Conservation (phyloP, 2,113 vertebrate species). For the Brevimyrus niger region DNA sequence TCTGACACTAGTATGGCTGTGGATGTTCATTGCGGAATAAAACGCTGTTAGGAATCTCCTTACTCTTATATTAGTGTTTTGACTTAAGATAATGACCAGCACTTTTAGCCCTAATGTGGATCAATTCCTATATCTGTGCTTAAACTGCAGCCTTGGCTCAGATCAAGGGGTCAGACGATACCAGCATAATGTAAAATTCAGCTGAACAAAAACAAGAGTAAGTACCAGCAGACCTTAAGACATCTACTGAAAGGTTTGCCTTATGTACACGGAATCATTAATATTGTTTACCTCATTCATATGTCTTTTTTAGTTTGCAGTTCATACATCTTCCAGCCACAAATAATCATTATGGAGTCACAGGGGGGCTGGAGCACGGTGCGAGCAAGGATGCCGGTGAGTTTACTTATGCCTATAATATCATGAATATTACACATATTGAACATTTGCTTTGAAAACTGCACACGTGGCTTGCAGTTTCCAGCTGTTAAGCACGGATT, state of each 20-base stretch:
- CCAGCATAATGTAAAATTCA: background rate
- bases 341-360: background rate
- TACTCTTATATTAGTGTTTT: slow-evolving; percentile 15
- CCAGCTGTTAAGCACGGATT: background rate
- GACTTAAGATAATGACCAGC: slow-evolving; percentile 9
- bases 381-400: background rate
- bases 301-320: background rate
- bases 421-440: background rate
- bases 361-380: too few relatives aligned
- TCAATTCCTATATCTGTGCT: background rate
- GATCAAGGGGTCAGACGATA: background rate
- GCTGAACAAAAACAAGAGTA: background rate
- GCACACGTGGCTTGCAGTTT: background rate
- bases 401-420: background rate
- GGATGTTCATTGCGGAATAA: slow-evolving; percentile 9
- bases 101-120: background rate
- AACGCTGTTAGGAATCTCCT: background rate
- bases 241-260: background rate
- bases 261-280: background rate
- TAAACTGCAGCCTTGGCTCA: background rate
- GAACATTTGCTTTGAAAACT: background rate
- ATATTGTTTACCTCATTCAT: background rate
- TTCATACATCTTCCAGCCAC: background rate
- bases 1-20: background rate
- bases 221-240: background rate